Conservation (phyloP, 2,888 invertebrate genomes). For the Tetramorium bicarinatum region DNA sequence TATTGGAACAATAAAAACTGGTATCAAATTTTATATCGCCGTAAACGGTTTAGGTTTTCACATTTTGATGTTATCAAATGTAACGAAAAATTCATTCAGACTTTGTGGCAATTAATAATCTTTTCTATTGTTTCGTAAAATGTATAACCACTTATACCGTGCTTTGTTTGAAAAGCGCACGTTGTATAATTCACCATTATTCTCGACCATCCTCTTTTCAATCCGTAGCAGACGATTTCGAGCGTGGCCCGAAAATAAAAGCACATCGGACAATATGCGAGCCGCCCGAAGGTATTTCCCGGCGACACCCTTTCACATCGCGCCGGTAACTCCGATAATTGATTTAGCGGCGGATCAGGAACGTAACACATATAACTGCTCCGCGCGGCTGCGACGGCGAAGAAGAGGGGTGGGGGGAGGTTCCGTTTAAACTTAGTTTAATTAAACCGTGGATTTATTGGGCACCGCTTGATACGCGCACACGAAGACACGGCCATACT, state of each 20-base stretch:
- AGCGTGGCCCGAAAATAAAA: conserved; percentile 44
- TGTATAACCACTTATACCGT: background rate
- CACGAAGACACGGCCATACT: conserved; percentile 61
- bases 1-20: background rate
- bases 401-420: conserved; percentile 31
- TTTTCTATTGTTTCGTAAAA: conserved; percentile 25
- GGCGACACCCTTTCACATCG: conserved; percentile 49
- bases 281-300: conserved; percentile 38
- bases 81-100: conserved; percentile 1
- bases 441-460: conserved; percentile 85
- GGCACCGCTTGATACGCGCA: conserved; percentile 76
- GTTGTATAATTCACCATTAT: conserved; percentile 35
- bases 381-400: conserved; percentile 72
- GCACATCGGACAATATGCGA: conserved; percentile 41
- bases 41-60: background rate
- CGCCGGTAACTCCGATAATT: conserved; percentile 81
- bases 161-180: conserved; percentile 1
- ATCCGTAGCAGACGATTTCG: conserved; percentile 32
- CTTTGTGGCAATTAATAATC: conserved; percentile 10
- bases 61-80: background rate
- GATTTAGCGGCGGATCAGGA: conserved; percentile 83
- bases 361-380: conserved; percentile 82
- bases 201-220: background rate
- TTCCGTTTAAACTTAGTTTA: conserved; percentile 85
- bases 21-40: background rate